Percentiles rank a stretch among this genome's conserved stretches.
Conservation (phyloP, 2,113 vertebrate species). For the Odontesthes bonariensis region DNA sequence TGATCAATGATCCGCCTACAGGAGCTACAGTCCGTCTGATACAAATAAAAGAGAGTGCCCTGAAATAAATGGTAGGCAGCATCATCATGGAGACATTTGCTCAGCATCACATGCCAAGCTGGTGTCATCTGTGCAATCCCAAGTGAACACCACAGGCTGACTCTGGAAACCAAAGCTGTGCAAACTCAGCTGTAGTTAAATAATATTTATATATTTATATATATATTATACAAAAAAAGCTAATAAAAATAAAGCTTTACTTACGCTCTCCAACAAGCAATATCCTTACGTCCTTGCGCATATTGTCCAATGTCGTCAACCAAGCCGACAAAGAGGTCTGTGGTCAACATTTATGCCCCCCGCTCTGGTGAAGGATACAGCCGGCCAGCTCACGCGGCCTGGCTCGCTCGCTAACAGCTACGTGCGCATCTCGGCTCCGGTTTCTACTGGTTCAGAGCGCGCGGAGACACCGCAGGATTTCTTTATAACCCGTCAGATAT, state of each 20-base stretch:
- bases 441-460: neutral
- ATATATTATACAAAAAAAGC: too few species aligned
- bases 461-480: neutral
- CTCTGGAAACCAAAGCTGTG: neutral
- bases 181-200: neutral
- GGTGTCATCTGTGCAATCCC: slow-evolving; percentile 16
- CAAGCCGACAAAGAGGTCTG: slow-evolving; percentile 8
- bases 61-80: neutral
- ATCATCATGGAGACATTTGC: neutral
- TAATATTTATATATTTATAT: too few species aligned
- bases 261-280: slow-evolving; percentile 95
- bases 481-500: neutral
- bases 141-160: neutral
- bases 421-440: slow-evolving; percentile 51
- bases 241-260: slow-evolving; percentile 41
- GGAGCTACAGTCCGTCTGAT: neutral
- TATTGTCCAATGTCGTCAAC: slow-evolving; percentile 70
- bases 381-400: slow-evolving; percentile 56
- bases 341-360: slow-evolving; percentile 65
- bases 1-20: too few species aligned
- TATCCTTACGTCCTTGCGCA: slow-evolving; percentile 98
- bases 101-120: slow-evolving; percentile 36
- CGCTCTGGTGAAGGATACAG: slow-evolving; percentile 38
- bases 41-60: neutral
- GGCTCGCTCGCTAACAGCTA: slow-evolving; percentile 54